phyloP scores from a whole-genome alignment of 1,140 invertebrate species.

The Penaeus vannamei region DNA sequence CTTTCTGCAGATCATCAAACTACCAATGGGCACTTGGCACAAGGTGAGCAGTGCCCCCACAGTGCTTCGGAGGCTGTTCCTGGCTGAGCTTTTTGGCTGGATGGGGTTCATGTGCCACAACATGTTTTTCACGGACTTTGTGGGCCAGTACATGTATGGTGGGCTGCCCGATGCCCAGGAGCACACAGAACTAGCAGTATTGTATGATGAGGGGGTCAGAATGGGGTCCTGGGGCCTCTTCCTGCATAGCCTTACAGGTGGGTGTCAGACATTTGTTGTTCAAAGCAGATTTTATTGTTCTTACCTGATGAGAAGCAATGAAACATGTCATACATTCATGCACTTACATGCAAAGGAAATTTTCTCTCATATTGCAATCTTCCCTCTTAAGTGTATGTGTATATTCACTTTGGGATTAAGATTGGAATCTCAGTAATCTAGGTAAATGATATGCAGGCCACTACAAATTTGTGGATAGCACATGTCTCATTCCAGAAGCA shows the following conservation, averaged over 20 bases:
- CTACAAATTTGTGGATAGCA: too few relatives aligned
- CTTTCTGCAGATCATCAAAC: slow-evolving; percentile 34
- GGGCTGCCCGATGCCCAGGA: slow-evolving; percentile 73
- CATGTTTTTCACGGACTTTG: slow-evolving; percentile 75
- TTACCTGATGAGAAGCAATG: neutral
- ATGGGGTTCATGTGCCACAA: slow-evolving; percentile 74
- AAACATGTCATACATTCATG: too few relatives aligned
- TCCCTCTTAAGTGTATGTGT: too few relatives aligned
- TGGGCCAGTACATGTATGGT: slow-evolving; percentile 74
- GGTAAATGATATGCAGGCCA: too few relatives aligned
- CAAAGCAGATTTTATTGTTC: too few relatives aligned
- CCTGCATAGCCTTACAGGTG: slow-evolving; percentile 73
- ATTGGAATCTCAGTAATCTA: too few relatives aligned
- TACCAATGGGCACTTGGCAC: slow-evolving; percentile 50
- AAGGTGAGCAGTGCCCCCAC: slow-evolving; percentile 69
- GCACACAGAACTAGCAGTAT: slow-evolving; percentile 69
- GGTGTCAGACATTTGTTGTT: neutral
- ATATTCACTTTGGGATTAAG: too few relatives aligned
- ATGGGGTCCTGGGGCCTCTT: slow-evolving; percentile 75
- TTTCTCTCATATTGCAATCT: too few relatives aligned
- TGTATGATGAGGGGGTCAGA: slow-evolving; percentile 74
- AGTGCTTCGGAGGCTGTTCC: slow-evolving; percentile 71
- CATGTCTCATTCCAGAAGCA: too few relatives aligned
- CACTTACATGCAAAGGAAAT: too few relatives aligned
- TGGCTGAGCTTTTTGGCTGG: slow-evolving; percentile 69